Percentiles rank a stretch among this genome's conserved stretches.
These are phyloP conservation scores for Heteromyza rotundicornis DNA, from an alignment of 2,888 invertebrate genomes.

Conservation along the genomic window DNA sequence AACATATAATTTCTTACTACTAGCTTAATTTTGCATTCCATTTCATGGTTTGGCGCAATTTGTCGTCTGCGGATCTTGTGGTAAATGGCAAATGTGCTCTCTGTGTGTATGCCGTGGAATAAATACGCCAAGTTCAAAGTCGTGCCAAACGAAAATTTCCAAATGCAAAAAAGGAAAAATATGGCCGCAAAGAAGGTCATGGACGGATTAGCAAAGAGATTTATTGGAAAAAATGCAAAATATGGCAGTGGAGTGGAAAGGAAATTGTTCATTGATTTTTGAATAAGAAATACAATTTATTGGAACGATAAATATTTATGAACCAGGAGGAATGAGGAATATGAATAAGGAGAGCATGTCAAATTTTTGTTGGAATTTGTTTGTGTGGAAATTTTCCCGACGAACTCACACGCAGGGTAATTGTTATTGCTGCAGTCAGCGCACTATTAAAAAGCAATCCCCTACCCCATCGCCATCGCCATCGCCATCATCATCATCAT, in stretches of 20 bases:
- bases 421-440: too few relatives aligned
- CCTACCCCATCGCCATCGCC: not conserved
- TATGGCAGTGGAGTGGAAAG: too few relatives aligned
- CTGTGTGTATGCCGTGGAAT: not conserved
- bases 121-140: constrained; percentile 33
- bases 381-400: too few relatives aligned
- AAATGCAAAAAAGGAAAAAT: not conserved
- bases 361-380: too few relatives aligned
- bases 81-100: not conserved
- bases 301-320: too few relatives aligned
- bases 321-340: too few relatives aligned
- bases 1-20: not conserved
- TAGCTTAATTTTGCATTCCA: constrained; percentile 4
- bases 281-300: too few relatives aligned
- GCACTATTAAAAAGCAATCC: too few relatives aligned
- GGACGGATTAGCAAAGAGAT: constrained; percentile 31
- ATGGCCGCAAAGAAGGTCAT: constrained; percentile 33
- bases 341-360: too few relatives aligned
- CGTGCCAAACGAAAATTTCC: constrained; percentile 36
- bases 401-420: too few relatives aligned
- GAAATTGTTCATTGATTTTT: too few relatives aligned
- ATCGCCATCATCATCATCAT: not conserved
- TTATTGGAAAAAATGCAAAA: not conserved
- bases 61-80: constrained; percentile 7
- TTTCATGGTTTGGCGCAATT: constrained; percentile 7